Evolutionary conservation across 2,113 vertebrate genomes (phyloP), one percentile per base, ranked within the genome.

Genomic region (Canis aureus): DNA sequence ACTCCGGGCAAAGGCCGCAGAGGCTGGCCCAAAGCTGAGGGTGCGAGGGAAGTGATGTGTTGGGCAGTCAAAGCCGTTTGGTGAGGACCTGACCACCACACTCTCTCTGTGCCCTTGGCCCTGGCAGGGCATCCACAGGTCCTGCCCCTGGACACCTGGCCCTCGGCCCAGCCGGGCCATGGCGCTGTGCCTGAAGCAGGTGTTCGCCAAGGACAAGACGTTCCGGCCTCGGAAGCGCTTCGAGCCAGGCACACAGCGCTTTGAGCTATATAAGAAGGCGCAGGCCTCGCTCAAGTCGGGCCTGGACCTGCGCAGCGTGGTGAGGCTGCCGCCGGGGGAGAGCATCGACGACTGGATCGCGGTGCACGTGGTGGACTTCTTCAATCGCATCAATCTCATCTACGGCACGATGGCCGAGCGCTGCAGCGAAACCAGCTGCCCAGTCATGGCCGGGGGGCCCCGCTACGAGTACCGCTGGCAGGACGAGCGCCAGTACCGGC

Each of bases 381-480:
- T 99, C 97, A 99, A 99, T 98, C 99, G 99, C 89, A 99, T 99
- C 98, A 99, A 99, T 98, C 99, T 99, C 97, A 99, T 99, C 98
- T 99, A 99, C 0, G 99, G 99, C 97, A 99, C 99, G n/a, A 99
- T 99, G 98, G 99, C 99, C 0, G 99, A 99, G 95, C 99, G 98
- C 98, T 99, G 99, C 98, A 99, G 99, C 0, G 99, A 99, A 97
- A 99, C 98, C 97, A 99, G 98, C 76, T 99, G 99, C 95, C 99
- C 99, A 1, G 99, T 99, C 97, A 99, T 99, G 99, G 99, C 99
- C 0, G 99, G 99, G 0, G 99, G 99, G 4, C 99, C 99, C 87
- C 99, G 99, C 83, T 99, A 99, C 0, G 99, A 99, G 98, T 99
- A 99, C 99, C 98, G 99, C 97, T 99, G 99, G 99, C 99, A 99